Evolutionary conservation across 2,888 invertebrate genomes (phyloP).

Genomic region (Listrodromus nycthemerus): DNA sequence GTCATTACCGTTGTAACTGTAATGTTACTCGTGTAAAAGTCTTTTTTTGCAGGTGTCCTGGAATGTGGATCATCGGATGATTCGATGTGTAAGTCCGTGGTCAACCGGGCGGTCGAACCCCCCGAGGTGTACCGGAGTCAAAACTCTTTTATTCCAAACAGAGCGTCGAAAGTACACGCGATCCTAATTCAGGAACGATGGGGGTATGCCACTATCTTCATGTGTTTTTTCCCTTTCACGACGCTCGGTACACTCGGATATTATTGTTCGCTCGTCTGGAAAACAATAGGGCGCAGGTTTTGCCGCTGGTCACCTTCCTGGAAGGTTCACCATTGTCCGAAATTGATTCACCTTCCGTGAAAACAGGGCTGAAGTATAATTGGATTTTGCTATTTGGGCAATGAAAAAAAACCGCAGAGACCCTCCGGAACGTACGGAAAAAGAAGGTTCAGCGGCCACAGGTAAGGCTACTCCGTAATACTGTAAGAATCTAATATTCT

Average conservation of each 20-base stretch:
- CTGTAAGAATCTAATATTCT: neutral
- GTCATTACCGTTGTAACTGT: neutral
- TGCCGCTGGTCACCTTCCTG: constrained; percentile 45
- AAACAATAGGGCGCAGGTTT: constrained; percentile 65
- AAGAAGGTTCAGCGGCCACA: constrained; percentile 22
- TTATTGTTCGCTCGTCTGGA: constrained; percentile 17
- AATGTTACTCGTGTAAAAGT: neutral
- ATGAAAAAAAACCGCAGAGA: constrained; percentile 67
- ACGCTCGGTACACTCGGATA: constrained; percentile 20
- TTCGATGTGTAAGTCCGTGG: neutral
- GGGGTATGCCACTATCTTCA: constrained; percentile 13
- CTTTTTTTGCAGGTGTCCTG: neutral
- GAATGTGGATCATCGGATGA: neutral
- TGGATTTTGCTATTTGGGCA: constrained; percentile 66
- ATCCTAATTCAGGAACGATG: constrained; percentile 16
- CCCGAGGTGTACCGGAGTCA: neutral
- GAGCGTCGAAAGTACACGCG: constrained; percentile 14
- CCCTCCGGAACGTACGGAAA: constrained; percentile 15
- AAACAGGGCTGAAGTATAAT: constrained; percentile 61
- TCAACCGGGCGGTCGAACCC: constrained; percentile 16
- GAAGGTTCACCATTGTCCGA: constrained; percentile 63
- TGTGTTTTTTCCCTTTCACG: constrained; percentile 13
- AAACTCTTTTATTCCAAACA: neutral
- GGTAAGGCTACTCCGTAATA: constrained; percentile 25
- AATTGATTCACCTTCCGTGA: constrained; percentile 53